Evolutionary conservation across 2,888 invertebrate species (phyloP), one percentile per base, ranked within the genome.

Genomic region (Aleiodes leptofemur): DNA sequence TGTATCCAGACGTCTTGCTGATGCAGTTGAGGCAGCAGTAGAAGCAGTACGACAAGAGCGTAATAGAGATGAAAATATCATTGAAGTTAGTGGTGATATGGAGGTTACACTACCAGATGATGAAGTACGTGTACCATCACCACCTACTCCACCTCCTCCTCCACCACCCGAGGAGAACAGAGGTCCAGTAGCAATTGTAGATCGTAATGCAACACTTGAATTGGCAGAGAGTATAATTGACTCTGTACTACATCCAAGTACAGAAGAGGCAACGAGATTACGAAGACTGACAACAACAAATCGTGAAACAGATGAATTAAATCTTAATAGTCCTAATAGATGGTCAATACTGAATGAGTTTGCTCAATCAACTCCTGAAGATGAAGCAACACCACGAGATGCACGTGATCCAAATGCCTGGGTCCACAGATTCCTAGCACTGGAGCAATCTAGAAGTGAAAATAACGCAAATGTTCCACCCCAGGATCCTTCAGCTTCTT

Each of bases 171-270:
- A 72, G 4, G 75, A 74, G 13, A 59, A 55, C 16, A 68, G 72
- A 34, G 73, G 71, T 16, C 69, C 72, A 4, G 29, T 84, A 4
- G 29, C 84, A 23, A 80, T 84, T 7, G 80, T 82, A 8, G 84
- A 82, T 76, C 76, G 85, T 1, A 87, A 83, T 78, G 82, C 87
- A 1, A 86, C 87, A 2, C 81, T 86, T 34, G 88, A 88, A 77
- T 82, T 90, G 11, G 90, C 90, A 1, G 90, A 89, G 78, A 90
- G 89, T 72, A 88, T 91, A 61, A 90, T 90, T 1, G 90, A 90
- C 77, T 90, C 90, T 16, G 90, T 91, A 11, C 81, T 90, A 13
- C 86, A 87, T 29, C 86, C 89, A 1, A 84, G 84, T 38, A 81
- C 86, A 4, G 82, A 84, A 23, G 88, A 86, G 79, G 83, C 85